phyloP scores from a whole-genome alignment of 2,113 vertebrate genomes.

The Trichechus manatus region DNA sequence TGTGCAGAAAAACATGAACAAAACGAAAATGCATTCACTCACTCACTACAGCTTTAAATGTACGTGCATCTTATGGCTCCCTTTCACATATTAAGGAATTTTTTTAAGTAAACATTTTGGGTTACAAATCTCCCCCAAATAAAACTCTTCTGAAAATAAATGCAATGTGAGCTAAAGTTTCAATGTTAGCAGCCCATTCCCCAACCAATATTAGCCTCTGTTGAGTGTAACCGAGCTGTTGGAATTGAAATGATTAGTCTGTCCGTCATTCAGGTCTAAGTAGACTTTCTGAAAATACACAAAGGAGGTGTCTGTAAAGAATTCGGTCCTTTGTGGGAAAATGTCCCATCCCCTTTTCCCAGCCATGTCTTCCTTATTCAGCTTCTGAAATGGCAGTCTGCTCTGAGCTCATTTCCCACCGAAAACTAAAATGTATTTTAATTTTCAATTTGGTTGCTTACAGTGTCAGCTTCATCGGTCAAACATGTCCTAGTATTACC shows the following conservation, averaged over 20 bases:
- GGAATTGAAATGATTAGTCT: not conserved
- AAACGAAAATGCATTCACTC: not conserved
- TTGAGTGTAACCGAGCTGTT: not conserved
- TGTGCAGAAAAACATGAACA: conserved; percentile 49
- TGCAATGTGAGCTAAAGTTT: not conserved
- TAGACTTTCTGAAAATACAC: conserved; percentile 1
- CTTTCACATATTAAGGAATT: not conserved
- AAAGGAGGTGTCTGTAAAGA: not conserved
- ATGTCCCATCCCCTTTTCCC: not conserved
- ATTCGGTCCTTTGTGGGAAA: too few species aligned
- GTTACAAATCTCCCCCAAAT: conserved; percentile 40
- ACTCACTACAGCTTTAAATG: conserved; percentile 38
- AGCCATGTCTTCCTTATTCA: not conserved
- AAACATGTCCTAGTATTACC: not conserved
- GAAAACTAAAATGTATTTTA: not conserved
- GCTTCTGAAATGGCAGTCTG: not conserved
- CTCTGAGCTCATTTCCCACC: conserved; percentile 10
- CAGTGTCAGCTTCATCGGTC: not conserved
- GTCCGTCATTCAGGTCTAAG: not conserved
- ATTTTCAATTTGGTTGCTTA: conserved; percentile 22
- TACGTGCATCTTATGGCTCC: not conserved
- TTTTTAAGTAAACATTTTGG: conserved; percentile 22
- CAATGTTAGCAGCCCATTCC: not conserved
- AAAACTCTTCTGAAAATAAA: conserved; percentile 32
- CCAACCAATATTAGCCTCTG: not conserved